Conservation (phyloP, 2,113 vertebrate species). For the Ammodytes marinus region DNA sequence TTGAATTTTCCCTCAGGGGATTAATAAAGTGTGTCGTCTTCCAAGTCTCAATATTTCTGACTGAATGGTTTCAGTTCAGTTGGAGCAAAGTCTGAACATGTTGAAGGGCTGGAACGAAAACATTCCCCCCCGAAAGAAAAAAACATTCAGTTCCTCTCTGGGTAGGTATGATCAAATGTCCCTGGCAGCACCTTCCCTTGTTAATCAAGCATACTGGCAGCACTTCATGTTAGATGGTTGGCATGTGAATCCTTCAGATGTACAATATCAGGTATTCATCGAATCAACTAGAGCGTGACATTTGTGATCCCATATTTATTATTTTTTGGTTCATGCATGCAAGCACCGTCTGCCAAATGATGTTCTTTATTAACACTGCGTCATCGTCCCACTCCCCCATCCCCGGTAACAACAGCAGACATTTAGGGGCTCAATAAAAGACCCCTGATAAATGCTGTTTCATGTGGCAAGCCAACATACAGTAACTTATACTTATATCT, state of each 20-base stretch:
- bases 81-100: slow-evolving; percentile 34
- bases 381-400: background rate
- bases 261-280: slow-evolving; percentile 28
- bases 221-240: slow-evolving; percentile 5
- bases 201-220: slow-evolving; percentile 25
- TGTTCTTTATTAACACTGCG: slow-evolving; percentile 9
- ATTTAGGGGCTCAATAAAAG: slow-evolving; percentile 25
- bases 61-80: background rate
- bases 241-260: background rate
- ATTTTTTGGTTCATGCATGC: background rate
- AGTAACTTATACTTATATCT: slow-evolving; percentile 34
- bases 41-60: background rate
- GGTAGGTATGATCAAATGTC: slow-evolving; percentile 41
- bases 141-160: background rate
- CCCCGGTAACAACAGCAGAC: slow-evolving; percentile 25
- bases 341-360: background rate
- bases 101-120: slow-evolving; percentile 10
- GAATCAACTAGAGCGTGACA: slow-evolving; percentile 21
- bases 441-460: slow-evolving; percentile 40
- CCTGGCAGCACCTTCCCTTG: slow-evolving; percentile 24
- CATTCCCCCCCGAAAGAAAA: slow-evolving; percentile 7
- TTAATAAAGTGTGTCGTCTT: background rate
- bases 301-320: background rate
- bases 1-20: background rate
- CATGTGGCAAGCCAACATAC: slow-evolving; percentile 24